Base-by-base conservation (phyloP, 1,140 invertebrate species). In the Microplitis mediator region DNA sequence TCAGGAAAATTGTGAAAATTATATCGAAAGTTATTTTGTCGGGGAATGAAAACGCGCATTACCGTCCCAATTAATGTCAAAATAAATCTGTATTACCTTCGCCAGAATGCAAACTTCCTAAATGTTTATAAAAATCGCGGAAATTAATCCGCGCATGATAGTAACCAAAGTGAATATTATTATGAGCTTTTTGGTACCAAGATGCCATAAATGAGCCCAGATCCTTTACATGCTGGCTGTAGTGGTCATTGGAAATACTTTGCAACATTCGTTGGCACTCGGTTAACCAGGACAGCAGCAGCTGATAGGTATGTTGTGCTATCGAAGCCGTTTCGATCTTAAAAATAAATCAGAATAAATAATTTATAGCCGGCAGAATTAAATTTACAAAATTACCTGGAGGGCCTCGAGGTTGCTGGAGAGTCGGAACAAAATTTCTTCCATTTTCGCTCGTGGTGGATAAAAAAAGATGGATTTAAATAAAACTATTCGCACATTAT, bases 361-460 rank as follows among this genome's bases (percentile, higher is more conserved):
- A 72, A 69, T 52, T 65, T 35, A 45, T 23, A 71, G 45, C 9
- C 3, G 6, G 60, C 31, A 11, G 6, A 63, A 35, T 51, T 51
- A 60, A 58, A 8, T 31, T 13, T 61, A 61, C 16, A 51, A 73
- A 72, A 76, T 73, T 84, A 87, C 86, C 86, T 87, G 85, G 45
- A 86, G 65, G 5, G 76, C 69, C 74, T 87, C 86, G 4, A 86
- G 66, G 23, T 85, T 82, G 75, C 72, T 84, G 23, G 82, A 78
- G 4, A 87, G 50, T 56, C 82, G 82, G 67, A 87, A 87, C 68
- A 77, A 81, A 77, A 87, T 78, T 75, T 87, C 86, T n/a, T 87
- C 85, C 86, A 87, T 87, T 60, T 74, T 81, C 77, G 36, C 65
- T 65, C 35, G 8, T 45, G 3, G 6, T 64, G 3, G 9, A 13